Conservation (phyloP, 1,140 invertebrate species). For the Drosophila aff. region DNA sequence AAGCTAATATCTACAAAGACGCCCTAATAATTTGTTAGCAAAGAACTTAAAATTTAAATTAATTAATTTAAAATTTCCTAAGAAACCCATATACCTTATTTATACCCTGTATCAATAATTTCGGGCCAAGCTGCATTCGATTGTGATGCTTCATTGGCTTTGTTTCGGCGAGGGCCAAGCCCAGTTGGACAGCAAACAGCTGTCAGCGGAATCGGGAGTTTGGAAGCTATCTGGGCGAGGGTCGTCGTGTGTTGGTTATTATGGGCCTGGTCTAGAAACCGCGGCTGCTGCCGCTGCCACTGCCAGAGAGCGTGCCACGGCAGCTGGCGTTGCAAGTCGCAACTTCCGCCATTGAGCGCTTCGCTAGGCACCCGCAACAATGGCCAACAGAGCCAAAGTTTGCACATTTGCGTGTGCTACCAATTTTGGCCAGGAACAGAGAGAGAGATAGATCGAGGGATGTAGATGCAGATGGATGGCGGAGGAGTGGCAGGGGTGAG, state of each 20-base stretch:
- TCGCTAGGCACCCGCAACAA: slow-evolving; percentile 60
- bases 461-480: slow-evolving; percentile 9
- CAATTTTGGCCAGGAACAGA: slow-evolving; percentile 56
- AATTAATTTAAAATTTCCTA: not conserved
- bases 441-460: slow-evolving; percentile 7
- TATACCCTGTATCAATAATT: slow-evolving; percentile 22
- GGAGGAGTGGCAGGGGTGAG: slow-evolving; percentile 28
- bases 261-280: slow-evolving; percentile 24
- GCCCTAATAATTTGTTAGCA: too few relatives aligned
- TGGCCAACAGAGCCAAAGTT: slow-evolving; percentile 29
- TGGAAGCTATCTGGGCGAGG: slow-evolving; percentile 43
- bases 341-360: slow-evolving; percentile 77
- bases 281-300: not conserved
- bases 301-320: slow-evolving; percentile 30
- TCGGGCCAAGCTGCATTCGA: slow-evolving; percentile 27
- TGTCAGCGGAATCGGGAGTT: slow-evolving; percentile 51
- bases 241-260: slow-evolving; percentile 27
- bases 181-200: slow-evolving; percentile 62
- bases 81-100: not conserved
- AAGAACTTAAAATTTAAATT: not conserved
- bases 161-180: slow-evolving; percentile 55
- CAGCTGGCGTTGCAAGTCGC: slow-evolving; percentile 54
- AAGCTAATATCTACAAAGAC: not conserved
- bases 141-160: slow-evolving; percentile 44
- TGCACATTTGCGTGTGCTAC: slow-evolving; percentile 75